Evolutionary conservation across 2,888 invertebrate genomes (phyloP).

Genomic region (Caenorhabditis sp.): DNA sequence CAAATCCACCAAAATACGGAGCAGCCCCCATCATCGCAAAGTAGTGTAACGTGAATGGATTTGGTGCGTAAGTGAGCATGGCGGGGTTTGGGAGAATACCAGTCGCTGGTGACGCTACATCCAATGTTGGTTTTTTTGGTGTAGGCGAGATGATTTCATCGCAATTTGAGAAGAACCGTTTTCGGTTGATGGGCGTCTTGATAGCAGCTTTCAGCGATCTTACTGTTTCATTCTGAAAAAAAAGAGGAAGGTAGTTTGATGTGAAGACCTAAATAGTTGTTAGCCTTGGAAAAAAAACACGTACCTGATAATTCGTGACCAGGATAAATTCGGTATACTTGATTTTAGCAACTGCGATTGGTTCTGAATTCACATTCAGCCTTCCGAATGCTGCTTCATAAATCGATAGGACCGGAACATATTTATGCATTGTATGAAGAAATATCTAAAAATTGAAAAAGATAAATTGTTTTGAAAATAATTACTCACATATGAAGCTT

Average conservation of each 20-base stretch:
- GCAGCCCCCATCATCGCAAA: no score
- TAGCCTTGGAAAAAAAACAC: not conserved
- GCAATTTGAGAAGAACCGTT: no score
- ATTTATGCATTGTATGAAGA: conserved; percentile 95
- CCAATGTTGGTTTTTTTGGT: no score
- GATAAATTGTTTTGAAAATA: not conserved
- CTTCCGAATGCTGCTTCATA: conserved; percentile 36
- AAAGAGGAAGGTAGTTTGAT: no score
- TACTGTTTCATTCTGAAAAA: conserved; percentile 31
- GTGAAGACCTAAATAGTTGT: no score
- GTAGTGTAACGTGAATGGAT: no score
- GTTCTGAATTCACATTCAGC: conserved; percentile 72
- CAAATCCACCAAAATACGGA: no score
- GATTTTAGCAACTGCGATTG: conserved; percentile 81
- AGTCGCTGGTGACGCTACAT: no score
- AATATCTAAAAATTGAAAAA: not conserved
- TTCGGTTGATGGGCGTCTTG: conserved; percentile 81
- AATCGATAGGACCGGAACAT: conserved; percentile 79
- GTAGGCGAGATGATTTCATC: no score
- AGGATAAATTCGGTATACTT: conserved; percentile 96
- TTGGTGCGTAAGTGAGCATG: no score
- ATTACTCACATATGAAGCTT: conserved; percentile 40
- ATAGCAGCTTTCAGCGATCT: conserved; percentile 87
- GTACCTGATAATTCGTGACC: conserved; percentile 88
- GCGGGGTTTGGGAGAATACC: no score